A percentile compares a stretch with the other conserved stretches of the same genome.
Conservation (phyloP, 2,888 invertebrate species). For the Eumerus sabulonum region DNA sequence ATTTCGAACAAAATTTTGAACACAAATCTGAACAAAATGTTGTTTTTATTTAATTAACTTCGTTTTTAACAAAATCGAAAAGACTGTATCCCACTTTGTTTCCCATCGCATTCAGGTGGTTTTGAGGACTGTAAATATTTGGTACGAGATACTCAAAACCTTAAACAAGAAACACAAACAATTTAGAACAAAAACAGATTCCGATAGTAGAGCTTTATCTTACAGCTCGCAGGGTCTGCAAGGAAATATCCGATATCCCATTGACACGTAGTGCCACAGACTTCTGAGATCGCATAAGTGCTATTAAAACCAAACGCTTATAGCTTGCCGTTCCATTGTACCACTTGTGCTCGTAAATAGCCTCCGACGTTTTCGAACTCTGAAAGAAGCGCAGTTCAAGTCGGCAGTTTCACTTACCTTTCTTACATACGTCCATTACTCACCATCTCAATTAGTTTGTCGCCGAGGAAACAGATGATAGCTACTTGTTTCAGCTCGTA, state of each 20-base stretch:
- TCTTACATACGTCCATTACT: neutral
- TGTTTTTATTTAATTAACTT: too few relatives aligned
- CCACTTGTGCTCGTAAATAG: constrained; percentile 69
- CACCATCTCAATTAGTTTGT: constrained; percentile 64
- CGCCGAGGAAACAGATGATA: constrained; percentile 68
- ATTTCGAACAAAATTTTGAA: too few relatives aligned
- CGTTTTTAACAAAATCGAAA: too few relatives aligned
- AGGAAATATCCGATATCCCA: constrained; percentile 59
- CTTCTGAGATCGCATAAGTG: constrained; percentile 50
- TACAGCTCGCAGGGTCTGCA: constrained; percentile 61
- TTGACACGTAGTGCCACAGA: constrained; percentile 54
- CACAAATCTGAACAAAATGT: too few relatives aligned
- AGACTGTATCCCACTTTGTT: too few relatives aligned
- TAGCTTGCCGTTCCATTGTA: constrained; percentile 58
- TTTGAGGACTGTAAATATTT: constrained; percentile 68
- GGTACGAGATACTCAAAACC: constrained; percentile 67
- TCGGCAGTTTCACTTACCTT: neutral
- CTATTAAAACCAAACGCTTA: constrained; percentile 49
- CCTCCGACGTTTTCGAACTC: constrained; percentile 52
- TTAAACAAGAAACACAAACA: constrained; percentile 20
- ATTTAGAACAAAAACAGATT: neutral
- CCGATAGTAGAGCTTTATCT: neutral
- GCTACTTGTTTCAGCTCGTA: constrained; percentile 70
- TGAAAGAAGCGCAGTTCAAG: neutral
- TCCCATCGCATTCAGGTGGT: neutral